Evolutionary conservation across 2,888 invertebrate genomes (phyloP).

Genomic region (Osmoderma eremita): DNA sequence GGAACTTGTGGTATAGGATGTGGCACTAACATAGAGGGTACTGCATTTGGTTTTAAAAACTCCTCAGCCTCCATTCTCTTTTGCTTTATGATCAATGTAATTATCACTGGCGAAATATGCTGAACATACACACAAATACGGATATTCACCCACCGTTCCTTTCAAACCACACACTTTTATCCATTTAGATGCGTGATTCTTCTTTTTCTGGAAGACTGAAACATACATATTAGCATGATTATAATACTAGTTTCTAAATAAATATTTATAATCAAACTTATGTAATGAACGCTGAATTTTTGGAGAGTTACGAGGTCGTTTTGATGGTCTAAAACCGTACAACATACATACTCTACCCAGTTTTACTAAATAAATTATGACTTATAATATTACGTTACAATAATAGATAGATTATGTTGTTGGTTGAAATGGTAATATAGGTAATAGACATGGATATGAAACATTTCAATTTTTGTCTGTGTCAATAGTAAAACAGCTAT

Average conservation of each 20-base stretch:
- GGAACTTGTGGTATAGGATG: not conserved
- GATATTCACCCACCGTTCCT: not conserved
- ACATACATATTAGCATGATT: not conserved
- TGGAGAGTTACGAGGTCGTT: not conserved
- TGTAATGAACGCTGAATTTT: not conserved
- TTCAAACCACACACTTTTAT: not conserved
- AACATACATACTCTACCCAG: too few relatives aligned
- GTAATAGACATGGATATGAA: too few relatives aligned
- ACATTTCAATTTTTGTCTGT: too few relatives aligned
- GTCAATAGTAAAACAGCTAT: too few relatives aligned
- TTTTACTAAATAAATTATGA: too few relatives aligned
- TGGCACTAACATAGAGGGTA: not conserved
- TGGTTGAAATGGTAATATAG: too few relatives aligned
- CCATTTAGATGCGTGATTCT: not conserved
- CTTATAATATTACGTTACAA: too few relatives aligned
- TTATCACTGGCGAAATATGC: not conserved
- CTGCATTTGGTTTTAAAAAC: not conserved
- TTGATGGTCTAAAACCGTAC: too few relatives aligned
- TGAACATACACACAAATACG: not conserved
- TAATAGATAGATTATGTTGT: too few relatives aligned
- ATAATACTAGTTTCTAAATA: not conserved
- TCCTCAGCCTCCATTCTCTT: not conserved
- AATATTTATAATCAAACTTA: not conserved
- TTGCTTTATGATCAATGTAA: not conserved
- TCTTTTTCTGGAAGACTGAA: not conserved